Evolutionary conservation across 2,888 invertebrate species (phyloP), one percentile per base, ranked within the genome.

Genomic region (Clitarchus hookeri): DNA sequence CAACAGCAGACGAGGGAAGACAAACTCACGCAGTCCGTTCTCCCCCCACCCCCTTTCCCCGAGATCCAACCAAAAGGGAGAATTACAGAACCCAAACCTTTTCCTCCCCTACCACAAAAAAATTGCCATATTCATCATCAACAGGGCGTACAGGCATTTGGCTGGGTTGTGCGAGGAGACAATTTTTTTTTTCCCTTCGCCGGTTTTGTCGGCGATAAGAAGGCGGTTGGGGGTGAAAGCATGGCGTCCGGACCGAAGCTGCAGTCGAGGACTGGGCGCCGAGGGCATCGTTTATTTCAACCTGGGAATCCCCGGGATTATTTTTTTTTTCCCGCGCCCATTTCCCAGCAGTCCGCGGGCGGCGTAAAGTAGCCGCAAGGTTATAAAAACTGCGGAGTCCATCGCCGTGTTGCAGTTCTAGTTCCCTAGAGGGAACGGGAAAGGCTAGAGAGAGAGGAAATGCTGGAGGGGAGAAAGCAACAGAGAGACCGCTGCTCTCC

Each of bases 221-320:
- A n/a, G 65, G 65, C 11, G 65, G 65, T 19, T n/a, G 23, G 65
- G 65, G 65, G 65, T 19, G 82, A 27, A 27, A n/a, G 26, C 0
- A 27, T 6, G 9, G 44, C 23, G 82, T 13, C 36, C 8, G 26
- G 23, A 82, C 36, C 36, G 16, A 44, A 82, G 83, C 48, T 83
- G 83, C 83, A 44, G 83, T 83, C 83, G 83, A 23, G 83, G 83
- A 36, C 25, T 36, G 48, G 83, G n/a, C 36, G n/a, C 36, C n/a
- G 77, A 13, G 27, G 48, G 84, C 65, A 65, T 65, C 8, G 65
- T 65, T 65, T 65, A 65, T 65, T 65, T 65, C 65, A 65, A 11
- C 65, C 8, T 19, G 65, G 65, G 23, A 65, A 65, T 65, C 65
- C 48, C 65, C 6, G 65, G 65, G 23, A 65, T 65, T 65, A 65